phyloP scores from a whole-genome alignment of 1,140 invertebrate species.

The Caenorhabditis remanei region DNA sequence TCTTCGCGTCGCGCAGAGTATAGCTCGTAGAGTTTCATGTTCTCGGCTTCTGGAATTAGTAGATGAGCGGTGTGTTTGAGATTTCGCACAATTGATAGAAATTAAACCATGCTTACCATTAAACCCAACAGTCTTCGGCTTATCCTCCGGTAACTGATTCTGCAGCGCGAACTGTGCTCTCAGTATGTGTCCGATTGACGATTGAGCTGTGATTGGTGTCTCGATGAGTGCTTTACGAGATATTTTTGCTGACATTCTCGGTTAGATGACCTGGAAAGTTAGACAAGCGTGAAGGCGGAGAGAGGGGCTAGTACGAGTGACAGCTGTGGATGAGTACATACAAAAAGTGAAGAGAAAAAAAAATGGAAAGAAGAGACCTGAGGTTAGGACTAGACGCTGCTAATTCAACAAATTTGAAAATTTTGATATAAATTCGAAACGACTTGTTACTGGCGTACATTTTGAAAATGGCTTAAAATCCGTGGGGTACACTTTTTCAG shows the following conservation, averaged over 20 bases:
- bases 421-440: too few species aligned
- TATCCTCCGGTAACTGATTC: constrained; percentile 39
- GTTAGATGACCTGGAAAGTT: neutral
- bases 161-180: constrained; percentile 39
- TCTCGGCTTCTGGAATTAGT: constrained; percentile 41
- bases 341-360: too few species aligned
- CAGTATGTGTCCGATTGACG: constrained; percentile 23
- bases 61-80: too few species aligned
- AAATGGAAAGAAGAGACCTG: too few species aligned
- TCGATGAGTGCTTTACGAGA: constrained; percentile 13
- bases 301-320: too few species aligned
- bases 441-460: too few species aligned
- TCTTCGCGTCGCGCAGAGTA: constrained; percentile 12
- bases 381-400: too few species aligned
- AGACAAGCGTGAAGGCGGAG: too few species aligned
- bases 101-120: neutral
- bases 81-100: neutral
- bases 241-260: neutral
- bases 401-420: too few species aligned
- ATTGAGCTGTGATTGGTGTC: constrained; percentile 16
- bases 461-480: too few species aligned
- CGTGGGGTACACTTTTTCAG: neutral
- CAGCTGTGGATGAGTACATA: too few species aligned
- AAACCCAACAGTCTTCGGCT: constrained; percentile 36
- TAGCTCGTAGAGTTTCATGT: constrained; percentile 35